Base-by-base conservation (phyloP, 2,113 vertebrate genomes). In the Fregata magnificens region DNA sequence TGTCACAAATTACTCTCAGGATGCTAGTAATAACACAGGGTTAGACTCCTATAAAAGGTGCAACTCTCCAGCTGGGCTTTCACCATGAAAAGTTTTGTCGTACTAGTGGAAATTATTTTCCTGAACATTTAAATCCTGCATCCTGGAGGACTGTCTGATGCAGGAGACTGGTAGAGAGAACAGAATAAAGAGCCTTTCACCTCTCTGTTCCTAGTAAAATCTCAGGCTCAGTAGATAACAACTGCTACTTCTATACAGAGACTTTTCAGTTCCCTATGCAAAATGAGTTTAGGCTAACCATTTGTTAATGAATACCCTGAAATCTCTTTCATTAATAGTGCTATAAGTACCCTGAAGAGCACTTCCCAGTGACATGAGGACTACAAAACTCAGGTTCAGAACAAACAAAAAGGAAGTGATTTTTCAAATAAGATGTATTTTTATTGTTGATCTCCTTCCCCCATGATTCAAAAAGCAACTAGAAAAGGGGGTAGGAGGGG, bases 1-100 rank as follows among this genome's bases (percentile, higher is more conserved):
- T 95, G 86, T 93, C 95, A 96, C 94, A 97, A 95, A 97, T 94
- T 97, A 81, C 88, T 88, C 96, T 97, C 76, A 96, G 88, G 79
- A 86, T 92, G 47, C 86, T 84, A 65, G 89, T 50, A 95, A 82
- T 88, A 92, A 67, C 86, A 71, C 10, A 83, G 52, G 24, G 28
- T 82, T 92, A 86, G 45, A 91, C 44, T 97, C 70, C 71, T 88
- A 36, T 85, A 85, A 92, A 93, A 97, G 76, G 79, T 93, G 47
- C n/a, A 93, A 55, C 61, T 81, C 73, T 91, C 70, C 93, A 96
- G 50, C 73, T 94, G 89, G 69, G 77, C 69, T 95, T 88, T 92
- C 67, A 85, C 65, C 42, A 52, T 72, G 69, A 86, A 94, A 81
- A 92, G 16, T 82, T 98, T 94, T 92, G 86, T 96, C 10, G 1